Base-by-base conservation (phyloP, 2,888 invertebrate species). In the Sepioteuthis lessoniana region DNA sequence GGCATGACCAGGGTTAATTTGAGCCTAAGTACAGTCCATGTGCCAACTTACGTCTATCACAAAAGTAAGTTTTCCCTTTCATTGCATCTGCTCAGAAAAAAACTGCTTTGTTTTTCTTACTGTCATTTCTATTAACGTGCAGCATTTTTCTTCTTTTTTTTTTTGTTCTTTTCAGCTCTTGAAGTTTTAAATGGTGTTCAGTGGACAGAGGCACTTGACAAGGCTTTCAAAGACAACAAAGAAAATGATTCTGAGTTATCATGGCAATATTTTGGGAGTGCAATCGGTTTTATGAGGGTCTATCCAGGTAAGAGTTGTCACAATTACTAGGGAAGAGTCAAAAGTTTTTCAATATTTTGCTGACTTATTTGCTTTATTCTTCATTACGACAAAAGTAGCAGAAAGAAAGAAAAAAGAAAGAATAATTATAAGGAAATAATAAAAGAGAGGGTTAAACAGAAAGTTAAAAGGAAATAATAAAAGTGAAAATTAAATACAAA, bases 221-320 rank as follows among this genome's bases (percentile, higher is more conserved):
- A 98, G 55, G 98, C 98, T 19, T 99, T 99, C 97, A 97, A 97
- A 94, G 98, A 98, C 96, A 99, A 99, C 97, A 98, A 98, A 96
- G 98, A 98, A 95, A 98, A 98, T 0, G 99, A 99, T 97, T 99
- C 99, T 0, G 98, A 99, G 0, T 97, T 99, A 76, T 98, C 98
- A 0, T 99, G 99, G 99, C 99, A 99, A 97, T 99, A 99, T 97
- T 99, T 99, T 97, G 99, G 99, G 50, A 99, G 99, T 95, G 98
- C 98, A 55, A 98, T 98, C 8, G 99, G 99, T 31, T 98, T 99
- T 96, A 98, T 99, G 96, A 97, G 99, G 19, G 98, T 98, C 97
- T 99, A 98, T 97, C 99, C 99, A 94, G 99, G 99, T 98, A 97
- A 94, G 95, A 91, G 60, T n/a, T n/a, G 35, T 28, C 10, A 5